Conservation (phyloP, 2,888 invertebrate genomes). For the Lysandra bellargus region DNA sequence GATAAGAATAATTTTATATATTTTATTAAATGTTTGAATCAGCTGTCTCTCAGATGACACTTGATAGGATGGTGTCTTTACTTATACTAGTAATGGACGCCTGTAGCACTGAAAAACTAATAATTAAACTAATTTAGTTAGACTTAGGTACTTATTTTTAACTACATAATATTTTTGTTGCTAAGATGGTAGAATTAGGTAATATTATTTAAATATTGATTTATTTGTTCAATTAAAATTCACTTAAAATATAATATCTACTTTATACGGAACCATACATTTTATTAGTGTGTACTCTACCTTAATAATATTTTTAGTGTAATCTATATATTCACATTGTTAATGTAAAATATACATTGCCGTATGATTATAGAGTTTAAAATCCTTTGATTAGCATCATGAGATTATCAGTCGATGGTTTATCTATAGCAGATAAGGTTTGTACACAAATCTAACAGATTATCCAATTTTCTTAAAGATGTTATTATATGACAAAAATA, state of each 20-base stretch:
- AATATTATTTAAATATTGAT: too few species aligned
- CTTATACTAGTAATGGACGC: too few species aligned
- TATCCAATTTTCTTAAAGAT: not conserved
- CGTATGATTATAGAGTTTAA: not conserved
- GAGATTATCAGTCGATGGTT: not conserved
- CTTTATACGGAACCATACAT: not conserved
- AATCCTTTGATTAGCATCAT: not conserved
- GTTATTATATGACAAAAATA: too few species aligned
- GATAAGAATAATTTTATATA: not conserved
- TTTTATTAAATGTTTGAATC: not conserved
- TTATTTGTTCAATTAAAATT: too few species aligned
- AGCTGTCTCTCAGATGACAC: too few species aligned
- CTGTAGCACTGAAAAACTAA: too few species aligned
- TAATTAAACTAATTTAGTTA: too few species aligned
- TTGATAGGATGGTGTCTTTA: too few species aligned
- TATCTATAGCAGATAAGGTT: conserved; percentile 10
- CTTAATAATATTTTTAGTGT: not conserved
- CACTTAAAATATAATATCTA: not conserved
- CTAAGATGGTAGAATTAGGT: too few species aligned
- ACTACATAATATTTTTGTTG: too few species aligned
- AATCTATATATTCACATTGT: not conserved
- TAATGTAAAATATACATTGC: not conserved
- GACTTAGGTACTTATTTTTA: too few species aligned
- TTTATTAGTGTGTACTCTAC: not conserved
- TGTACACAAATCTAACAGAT: not conserved